Evolutionary conservation across 2,797 vertebrate genomes (phyloP), one percentile per base, ranked within the genome.

Genomic region (Lerista edwardsae): DNA sequence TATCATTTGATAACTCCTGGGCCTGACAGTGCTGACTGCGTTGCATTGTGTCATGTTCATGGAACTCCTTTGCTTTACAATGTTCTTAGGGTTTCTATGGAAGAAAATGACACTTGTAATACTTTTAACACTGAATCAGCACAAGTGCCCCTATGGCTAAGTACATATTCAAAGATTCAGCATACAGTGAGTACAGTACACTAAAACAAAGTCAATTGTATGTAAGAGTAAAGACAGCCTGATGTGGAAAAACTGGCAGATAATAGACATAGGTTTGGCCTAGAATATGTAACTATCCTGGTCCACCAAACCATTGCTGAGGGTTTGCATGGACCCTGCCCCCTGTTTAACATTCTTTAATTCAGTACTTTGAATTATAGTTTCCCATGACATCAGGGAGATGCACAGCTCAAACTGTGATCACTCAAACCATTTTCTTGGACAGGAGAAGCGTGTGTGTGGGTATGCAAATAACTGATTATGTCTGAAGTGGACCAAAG

Each of bases 1-100:
- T 95, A 93, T 80, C 91, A 84, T 89, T 90, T 89, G 95, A 96
- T 95, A 96, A 91, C 88, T 92, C 92, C 95, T 93, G 91, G 87
- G 85, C 90, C 74, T 86, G 93, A 84, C 78, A 87, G 78, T 62
- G 91, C 91, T 94, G 95, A 95, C 71, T 93, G 88, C 90, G 93
- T 85, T 25, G 88, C 91, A 55, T 87, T 94, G 92, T 94, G 91
- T 80, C 79, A 83, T 89, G 29, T 88, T 84, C 90, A 59, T 80
- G 90, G 84, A 86, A 87, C 86, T 84, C 12, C 41, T 83, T 90
- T 88, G 79, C 89, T 89, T 87, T 31, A 55, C 51, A 55, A 8
- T 55, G 0, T 76, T 82, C 4, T 12, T 82, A 29, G 47, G 75
- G 95, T 95, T 95, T 94, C 94, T 90, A 93, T 86, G 94, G 91